Evolutionary conservation across 2,797 vertebrate species (phyloP), one percentile per base, ranked within the genome.

Genomic region (Micrastur ruficollis): DNA sequence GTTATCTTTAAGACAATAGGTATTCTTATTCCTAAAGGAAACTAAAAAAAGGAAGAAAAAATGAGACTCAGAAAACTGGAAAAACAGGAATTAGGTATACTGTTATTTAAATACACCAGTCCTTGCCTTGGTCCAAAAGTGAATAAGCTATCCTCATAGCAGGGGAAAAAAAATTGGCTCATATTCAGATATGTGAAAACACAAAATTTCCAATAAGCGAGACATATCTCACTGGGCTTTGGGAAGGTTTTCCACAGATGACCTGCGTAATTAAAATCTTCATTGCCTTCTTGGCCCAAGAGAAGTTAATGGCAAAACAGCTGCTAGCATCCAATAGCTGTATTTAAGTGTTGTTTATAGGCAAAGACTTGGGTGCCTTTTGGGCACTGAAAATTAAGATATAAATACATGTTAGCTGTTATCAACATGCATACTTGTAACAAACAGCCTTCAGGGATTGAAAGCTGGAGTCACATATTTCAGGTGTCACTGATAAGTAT

Each of bases 211-310:
- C 66, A 88, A 34, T 75, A 93, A 66, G 31, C 5, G 0, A 65
- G 38, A 68, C 0, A 0, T 65, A 68, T 40, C 68, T 83, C 2
- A 0, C 85, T 9, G 7, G 36, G 25, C 15, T 78, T 55, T 89
- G 38, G 53, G 38, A 91, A 78, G 80, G 27, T 34, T 91, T 81
- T 93, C 73, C 38, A 58, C 53, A 84, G 55, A 66, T 75, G 76
- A 91, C 93, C 70, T 89, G 25, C 2, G 1, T 91, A 95, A 96
- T 94, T 90, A 91, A 88, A 95, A 46, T 53, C 76, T 91, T 75
- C 70, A 73, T 47, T 90, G 34, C 23, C 38, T 86, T 79, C 94
- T 93, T 94, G 76, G 62, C 73, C 79, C 70, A 72, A 72, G 58
- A 95, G 58, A 76, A 86, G 46, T 55, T 75, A 90, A 93, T 84